These are phyloP conservation scores for Sitta carolinensis DNA, from an alignment of 2,797 vertebrate species.

Conservation along the genomic window DNA sequence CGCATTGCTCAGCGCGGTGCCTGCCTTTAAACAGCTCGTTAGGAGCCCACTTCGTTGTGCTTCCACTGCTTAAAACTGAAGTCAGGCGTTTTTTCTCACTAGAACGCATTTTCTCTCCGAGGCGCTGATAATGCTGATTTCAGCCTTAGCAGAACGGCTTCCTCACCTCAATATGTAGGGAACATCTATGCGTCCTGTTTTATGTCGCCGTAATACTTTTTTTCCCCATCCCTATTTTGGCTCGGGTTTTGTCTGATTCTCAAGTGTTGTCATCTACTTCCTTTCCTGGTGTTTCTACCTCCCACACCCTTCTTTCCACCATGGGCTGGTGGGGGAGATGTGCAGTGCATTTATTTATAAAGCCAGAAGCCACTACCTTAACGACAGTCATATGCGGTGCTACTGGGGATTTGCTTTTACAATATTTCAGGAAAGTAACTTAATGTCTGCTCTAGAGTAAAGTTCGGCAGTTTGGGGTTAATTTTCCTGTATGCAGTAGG, in stretches of 20 bases:
- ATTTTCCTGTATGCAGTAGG: not conserved
- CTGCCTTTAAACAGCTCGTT: not conserved
- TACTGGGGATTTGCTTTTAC: not conserved
- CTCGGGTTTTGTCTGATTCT: not conserved
- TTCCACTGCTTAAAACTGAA: not conserved
- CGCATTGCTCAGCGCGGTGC: accelerated
- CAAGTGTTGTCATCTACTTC: not conserved
- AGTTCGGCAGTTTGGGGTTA: not conserved
- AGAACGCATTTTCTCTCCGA: not conserved
- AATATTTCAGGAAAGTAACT: not conserved
- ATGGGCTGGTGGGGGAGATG: not conserved
- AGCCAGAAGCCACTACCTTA: not conserved
- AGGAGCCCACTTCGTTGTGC: not conserved
- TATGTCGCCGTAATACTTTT: not conserved
- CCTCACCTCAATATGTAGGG: accelerated
- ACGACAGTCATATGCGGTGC: not conserved
- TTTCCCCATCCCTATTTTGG: not conserved
- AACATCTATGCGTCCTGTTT: not conserved
- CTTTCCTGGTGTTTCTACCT: not conserved
- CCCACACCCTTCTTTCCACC: not conserved
- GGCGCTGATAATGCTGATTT: not conserved
- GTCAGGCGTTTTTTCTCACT: accelerated
- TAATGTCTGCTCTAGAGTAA: not conserved
- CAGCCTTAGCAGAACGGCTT: not conserved
- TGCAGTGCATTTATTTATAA: not conserved